Conservation (phyloP, 1,140 invertebrate species). For the Wasmannia auropunctata region DNA sequence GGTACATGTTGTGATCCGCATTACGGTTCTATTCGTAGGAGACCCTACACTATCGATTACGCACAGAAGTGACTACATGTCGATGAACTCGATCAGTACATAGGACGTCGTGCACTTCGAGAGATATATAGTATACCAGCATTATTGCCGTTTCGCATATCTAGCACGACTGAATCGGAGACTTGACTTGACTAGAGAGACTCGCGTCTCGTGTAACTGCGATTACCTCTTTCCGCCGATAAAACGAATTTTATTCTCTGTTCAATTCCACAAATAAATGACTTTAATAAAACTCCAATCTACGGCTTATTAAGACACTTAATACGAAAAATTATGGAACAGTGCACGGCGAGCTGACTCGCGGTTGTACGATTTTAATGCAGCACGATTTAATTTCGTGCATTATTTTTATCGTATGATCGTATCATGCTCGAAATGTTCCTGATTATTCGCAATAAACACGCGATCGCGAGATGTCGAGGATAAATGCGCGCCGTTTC, state of each 20-base stretch:
- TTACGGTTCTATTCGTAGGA: constrained; percentile 10
- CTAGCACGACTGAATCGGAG: background rate
- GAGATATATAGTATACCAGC: background rate
- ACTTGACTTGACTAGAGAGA: background rate
- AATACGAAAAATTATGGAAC: background rate
- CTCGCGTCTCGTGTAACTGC: background rate
- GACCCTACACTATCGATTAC: constrained; percentile 33
- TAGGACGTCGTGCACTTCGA: background rate
- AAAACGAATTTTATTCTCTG: background rate
- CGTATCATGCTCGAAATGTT: constrained; percentile 15
- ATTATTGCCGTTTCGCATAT: background rate
- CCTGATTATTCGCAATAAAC: background rate
- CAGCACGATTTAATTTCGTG: background rate
- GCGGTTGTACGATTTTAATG: background rate
- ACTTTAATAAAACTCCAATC: background rate
- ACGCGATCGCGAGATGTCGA: constrained; percentile 21
- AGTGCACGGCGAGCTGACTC: background rate
- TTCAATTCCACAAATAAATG: background rate
- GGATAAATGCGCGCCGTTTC: background rate
- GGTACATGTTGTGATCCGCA: constrained; percentile 25
- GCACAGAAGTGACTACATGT: background rate
- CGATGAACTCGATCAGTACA: background rate
- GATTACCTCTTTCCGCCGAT: background rate
- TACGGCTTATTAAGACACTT: background rate
- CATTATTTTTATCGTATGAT: background rate